Evolutionary conservation across 2,113 vertebrate species (phyloP).

Genomic region (Carassius gibelio): DNA sequence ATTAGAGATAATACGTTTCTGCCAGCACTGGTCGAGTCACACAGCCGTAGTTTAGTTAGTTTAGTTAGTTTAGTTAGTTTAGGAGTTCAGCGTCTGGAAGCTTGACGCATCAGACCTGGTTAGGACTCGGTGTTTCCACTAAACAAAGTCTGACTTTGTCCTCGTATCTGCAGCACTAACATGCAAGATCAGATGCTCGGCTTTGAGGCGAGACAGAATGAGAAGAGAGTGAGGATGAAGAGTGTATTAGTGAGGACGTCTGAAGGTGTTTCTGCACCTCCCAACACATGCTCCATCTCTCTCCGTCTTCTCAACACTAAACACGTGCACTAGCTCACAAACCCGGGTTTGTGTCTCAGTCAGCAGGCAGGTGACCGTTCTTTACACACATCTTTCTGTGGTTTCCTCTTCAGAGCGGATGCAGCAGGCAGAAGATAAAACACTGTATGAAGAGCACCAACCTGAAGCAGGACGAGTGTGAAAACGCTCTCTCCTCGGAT

Average conservation of each 20-base stretch:
- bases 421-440: conserved; percentile 44
- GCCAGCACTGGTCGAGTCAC: too few species aligned
- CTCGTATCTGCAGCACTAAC: not conserved
- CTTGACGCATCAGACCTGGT: not conserved
- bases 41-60: too few species aligned
- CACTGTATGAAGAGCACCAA: conserved; percentile 46
- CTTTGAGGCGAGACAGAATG: not conserved
- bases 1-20: too few species aligned
- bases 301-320: too few species aligned
- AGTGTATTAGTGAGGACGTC: not conserved
- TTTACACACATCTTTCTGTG: too few species aligned
- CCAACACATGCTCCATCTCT: too few species aligned
- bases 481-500: conserved; percentile 7
- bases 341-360: conserved; percentile 70
- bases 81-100: not conserved
- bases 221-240: not conserved
- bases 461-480: conserved; percentile 37
- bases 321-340: conserved; percentile 57
- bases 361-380: conserved; percentile 52
- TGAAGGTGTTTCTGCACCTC: not conserved
- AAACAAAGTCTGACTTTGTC: not conserved
- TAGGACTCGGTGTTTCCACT: not conserved
- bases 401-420: conserved; percentile 26
- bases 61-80: too few species aligned
- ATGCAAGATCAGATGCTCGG: not conserved